Evolutionary conservation across 2,797 vertebrate genomes (phyloP), one percentile per base, ranked within the genome.

Genomic region (Carcharodon carcharias): DNA sequence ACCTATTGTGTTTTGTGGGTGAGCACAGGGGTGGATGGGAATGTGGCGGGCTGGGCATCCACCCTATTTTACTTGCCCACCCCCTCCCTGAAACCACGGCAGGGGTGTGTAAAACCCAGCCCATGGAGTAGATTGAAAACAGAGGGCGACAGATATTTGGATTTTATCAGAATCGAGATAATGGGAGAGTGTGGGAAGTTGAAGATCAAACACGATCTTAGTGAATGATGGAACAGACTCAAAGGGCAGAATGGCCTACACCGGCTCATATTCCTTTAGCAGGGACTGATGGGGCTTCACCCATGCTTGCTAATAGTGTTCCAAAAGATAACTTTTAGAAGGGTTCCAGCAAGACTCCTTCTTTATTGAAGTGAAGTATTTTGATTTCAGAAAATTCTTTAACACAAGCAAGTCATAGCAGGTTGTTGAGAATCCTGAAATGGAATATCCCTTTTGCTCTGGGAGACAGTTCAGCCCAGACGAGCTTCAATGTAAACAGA

Each of bases 371-470:
- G 2, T n/a, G 88, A 4, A n/a, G 35, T 18, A 61, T 61, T 61
- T 91, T 91, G 31, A 91, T 91, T 91, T 63, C 31, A 58, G 56
- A 31, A 7, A 61, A 61, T n/a, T 61, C 56, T 91, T 63, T 61
- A 18, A n/a, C 35, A 61, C 14, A 21, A n/a, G 21, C 58, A 63
- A 63, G 88, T 56, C 14, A 18, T 0, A 12, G 56, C 88, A 91
- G 58, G 88, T 91, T 91, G 88, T 61, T 89, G 4, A 89, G 28
- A 11, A 54, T 89, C 87, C 26, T 89, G 87, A 89, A 89, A 89
- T 16, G 23, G 26, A 56, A 58, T 50, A 50, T 54, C 31, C 56
- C 3, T 56, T 12, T 35, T 89, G 87, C 56, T 91, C 31, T 91
- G 88, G 28, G 88, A 91, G 88, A 63, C 56, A 91, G 16, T n/a